Conservation (phyloP, 2,797 vertebrate species). For the Ceryle rudis region DNA sequence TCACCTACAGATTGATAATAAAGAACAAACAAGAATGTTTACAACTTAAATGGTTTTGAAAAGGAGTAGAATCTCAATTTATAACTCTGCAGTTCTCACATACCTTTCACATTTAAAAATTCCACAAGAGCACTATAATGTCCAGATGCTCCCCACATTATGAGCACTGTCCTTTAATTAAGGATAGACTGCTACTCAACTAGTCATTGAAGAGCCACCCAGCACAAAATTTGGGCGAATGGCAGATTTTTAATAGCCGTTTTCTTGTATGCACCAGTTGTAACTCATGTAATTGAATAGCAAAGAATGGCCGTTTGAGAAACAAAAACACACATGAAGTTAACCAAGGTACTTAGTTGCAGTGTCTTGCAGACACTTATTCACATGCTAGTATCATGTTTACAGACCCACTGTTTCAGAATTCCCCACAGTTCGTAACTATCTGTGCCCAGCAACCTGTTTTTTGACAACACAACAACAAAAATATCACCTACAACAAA, state of each 20-base stretch:
- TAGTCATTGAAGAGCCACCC: background rate
- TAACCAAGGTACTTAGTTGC: background rate
- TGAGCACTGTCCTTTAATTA: background rate
- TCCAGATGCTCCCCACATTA: background rate
- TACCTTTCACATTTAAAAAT: background rate
- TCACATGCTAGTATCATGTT: background rate
- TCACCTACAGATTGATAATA: fast-evolving
- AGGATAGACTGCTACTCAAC: background rate
- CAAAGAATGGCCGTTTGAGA: background rate
- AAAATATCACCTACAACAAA: background rate
- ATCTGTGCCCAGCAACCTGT: background rate
- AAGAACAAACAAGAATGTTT: background rate
- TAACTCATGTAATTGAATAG: fast-evolving
- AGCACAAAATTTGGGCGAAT: background rate
- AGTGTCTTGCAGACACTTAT: background rate
- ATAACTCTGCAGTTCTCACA: background rate
- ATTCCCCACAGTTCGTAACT: fast-evolving
- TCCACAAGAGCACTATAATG: background rate
- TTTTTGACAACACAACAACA: background rate
- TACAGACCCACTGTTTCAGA: background rate
- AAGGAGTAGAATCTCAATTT: background rate
- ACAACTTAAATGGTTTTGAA: background rate
- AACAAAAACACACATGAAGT: background rate
- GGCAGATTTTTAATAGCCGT: background rate
- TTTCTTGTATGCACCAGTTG: background rate